Base-by-base conservation (phyloP, 1,140 invertebrate species). In the Heliconius melpomene region DNA sequence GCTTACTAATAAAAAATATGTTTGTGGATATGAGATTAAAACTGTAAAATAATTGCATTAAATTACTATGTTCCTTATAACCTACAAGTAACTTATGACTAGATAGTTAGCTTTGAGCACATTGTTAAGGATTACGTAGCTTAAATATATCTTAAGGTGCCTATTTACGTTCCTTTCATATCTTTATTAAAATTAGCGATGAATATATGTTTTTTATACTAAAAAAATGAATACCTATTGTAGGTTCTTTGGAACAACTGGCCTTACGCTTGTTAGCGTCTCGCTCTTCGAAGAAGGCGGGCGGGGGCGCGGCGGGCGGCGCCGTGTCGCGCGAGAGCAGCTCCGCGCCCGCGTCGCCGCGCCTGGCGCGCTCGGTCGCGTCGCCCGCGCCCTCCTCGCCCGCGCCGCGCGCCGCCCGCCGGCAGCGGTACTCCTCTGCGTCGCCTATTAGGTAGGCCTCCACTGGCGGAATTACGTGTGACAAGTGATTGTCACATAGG, bases 401-500 rank as follows among this genome's bases (percentile, higher is more conserved):
- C 72, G 96, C 96, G 9, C 97, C 97, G 36, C 75, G 96, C 95
- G n/a, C 96, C 95, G 32, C 96, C 96, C 97, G 95, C 95, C 81
- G 96, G 54, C 96, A 97, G 86, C 94, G 97, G 75, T 96, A 97
- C 77, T 97, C 97, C 57, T 97, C 97, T 9, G 97, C 97, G 3
- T 98, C 97, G 16, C 97, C 97, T 13, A 97, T 98, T 83, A 95
- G 97, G 87, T 94, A 46, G 0, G 40, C 13, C 13, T 11, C 40
- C 40, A 46, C 40, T 46, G 3, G 40, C 11, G 11, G 2, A 5
- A 46, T 46, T 46, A 46, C 40, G 40, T 46, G 40, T 46, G 11
- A 5, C 38, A 40, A 40, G 38, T 36, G 32, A 36, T 36, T 36
- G 32, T 36, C 32, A 36, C 32, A 36, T 36, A 36, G 32, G 32